phyloP scores from a whole-genome alignment of 2,888 invertebrate genomes.

The Arrhopalites spinosus region DNA sequence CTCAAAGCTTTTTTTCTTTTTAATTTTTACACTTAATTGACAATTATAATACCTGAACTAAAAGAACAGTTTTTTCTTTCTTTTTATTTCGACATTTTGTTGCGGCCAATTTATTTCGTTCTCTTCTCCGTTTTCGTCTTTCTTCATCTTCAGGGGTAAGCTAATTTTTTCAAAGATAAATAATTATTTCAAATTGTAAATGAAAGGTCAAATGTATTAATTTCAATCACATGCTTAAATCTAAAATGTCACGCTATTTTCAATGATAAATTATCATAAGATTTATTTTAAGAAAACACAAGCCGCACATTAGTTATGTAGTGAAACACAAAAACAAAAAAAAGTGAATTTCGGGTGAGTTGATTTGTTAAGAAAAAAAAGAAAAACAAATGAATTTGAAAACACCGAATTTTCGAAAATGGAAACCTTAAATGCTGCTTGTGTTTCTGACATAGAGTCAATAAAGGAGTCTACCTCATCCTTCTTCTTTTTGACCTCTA shows the following conservation, averaged over 20 bases:
- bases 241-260: no score
- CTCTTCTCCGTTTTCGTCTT: conserved; percentile 79
- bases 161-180: conserved; percentile 61
- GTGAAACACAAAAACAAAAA: no score
- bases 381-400: background rate
- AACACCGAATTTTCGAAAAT: background rate
- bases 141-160: conserved; percentile 91
- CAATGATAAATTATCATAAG: background rate
- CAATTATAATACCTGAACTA: conserved; percentile 71
- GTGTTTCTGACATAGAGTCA: conserved; percentile 42
- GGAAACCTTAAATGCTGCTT: conserved; percentile 46
- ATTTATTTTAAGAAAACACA: background rate
- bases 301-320: background rate
- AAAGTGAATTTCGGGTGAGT: conserved; percentile 5
- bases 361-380: background rate
- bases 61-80: conserved; percentile 82
- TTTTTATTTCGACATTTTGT: conserved; percentile 94
- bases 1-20: no score
- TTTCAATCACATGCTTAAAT: no score
- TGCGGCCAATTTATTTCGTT: conserved; percentile 91
- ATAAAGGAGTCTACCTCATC: conserved; percentile 38
- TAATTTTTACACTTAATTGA: no score
- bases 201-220: conserved; percentile 11
- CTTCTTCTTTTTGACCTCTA: conserved; percentile 58
- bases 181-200: background rate